Evolutionary conservation across 2,113 vertebrate genomes (phyloP).

Genomic region (Tenrec ecaudatus): DNA sequence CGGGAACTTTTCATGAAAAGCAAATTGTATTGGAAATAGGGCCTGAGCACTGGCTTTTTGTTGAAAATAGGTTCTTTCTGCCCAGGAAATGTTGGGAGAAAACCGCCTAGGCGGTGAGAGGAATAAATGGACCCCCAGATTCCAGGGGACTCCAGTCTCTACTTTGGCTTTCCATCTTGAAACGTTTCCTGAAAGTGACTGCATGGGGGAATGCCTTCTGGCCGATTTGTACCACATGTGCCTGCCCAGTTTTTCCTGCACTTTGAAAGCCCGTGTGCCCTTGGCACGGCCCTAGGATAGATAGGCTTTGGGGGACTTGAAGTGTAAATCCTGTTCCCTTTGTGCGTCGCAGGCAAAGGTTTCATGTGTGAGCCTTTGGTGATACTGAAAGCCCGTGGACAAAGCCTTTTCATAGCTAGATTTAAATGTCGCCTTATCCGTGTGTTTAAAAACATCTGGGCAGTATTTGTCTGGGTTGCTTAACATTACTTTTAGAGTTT

Average conservation of each 20-base stretch:
- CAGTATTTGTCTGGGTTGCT: background rate
- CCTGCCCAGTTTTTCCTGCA: background rate
- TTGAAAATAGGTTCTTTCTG: constrained; percentile 52
- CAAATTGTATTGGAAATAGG: constrained; percentile 34
- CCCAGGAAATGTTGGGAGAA: constrained; percentile 16
- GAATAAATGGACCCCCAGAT: constrained; percentile 14
- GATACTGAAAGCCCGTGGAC: constrained; percentile 28
- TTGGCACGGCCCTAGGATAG: constrained; percentile 44
- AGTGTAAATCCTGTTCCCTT: constrained; percentile 79
- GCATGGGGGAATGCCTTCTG: constrained; percentile 51
- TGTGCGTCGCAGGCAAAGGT: constrained; percentile 78
- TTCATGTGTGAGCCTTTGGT: constrained; percentile 63
- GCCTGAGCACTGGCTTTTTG: constrained; percentile 9
- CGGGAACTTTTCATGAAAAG: constrained; percentile 61
- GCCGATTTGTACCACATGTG: background rate
- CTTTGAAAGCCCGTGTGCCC: constrained; percentile 62
- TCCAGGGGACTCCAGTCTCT: constrained; percentile 36
- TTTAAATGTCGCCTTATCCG: background rate
- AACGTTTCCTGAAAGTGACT: constrained; percentile 69
- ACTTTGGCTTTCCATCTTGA: constrained; percentile 54
- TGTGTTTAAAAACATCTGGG: background rate
- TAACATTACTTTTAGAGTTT: no score
- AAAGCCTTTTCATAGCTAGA: constrained; percentile 58
- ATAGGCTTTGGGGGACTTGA: constrained; percentile 67
- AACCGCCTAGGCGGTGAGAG: constrained; percentile 41